phyloP scores from a whole-genome alignment of 2,797 vertebrate genomes.

The Cheracebus regulus region DNA sequence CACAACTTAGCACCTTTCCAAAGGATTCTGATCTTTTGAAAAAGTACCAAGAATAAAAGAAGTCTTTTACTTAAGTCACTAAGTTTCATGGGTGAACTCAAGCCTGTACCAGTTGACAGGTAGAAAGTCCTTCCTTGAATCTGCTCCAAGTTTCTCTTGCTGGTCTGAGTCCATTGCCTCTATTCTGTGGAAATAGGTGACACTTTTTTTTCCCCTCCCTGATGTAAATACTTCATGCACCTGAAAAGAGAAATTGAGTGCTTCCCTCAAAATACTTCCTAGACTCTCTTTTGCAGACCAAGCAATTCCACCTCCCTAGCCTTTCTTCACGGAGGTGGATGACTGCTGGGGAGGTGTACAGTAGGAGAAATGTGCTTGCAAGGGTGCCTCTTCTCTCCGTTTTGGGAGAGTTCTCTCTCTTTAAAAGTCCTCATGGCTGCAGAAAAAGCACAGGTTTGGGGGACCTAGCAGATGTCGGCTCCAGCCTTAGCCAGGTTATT shows the following conservation, averaged over 20 bases:
- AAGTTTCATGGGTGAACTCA: not conserved
- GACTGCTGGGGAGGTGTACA: not conserved
- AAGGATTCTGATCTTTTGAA: not conserved
- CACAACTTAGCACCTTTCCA: not conserved
- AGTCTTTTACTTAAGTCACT: not conserved
- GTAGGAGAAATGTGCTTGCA: not conserved
- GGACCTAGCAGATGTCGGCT: not conserved
- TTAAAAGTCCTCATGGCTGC: rapidly evolving
- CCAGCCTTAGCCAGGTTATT: not conserved
- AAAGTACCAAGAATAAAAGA: not conserved
- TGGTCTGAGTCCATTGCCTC: not conserved
- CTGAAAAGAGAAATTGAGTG: not conserved
- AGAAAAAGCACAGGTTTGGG: not conserved
- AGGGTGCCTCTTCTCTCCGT: not conserved
- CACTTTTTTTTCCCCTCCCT: not conserved
- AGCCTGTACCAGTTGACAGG: not conserved
- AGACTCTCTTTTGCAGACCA: not conserved
- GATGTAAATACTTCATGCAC: not conserved
- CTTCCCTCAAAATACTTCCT: not conserved
- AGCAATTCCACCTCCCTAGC: not conserved
- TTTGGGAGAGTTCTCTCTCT: not conserved
- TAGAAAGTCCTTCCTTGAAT: not conserved
- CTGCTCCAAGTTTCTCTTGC: not conserved
- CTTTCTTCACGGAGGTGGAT: not conserved
- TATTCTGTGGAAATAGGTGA: not conserved